Evolutionary conservation across 1,140 invertebrate species (phyloP), one percentile per base, ranked within the genome.

Genomic region (Chelonus insularis): DNA sequence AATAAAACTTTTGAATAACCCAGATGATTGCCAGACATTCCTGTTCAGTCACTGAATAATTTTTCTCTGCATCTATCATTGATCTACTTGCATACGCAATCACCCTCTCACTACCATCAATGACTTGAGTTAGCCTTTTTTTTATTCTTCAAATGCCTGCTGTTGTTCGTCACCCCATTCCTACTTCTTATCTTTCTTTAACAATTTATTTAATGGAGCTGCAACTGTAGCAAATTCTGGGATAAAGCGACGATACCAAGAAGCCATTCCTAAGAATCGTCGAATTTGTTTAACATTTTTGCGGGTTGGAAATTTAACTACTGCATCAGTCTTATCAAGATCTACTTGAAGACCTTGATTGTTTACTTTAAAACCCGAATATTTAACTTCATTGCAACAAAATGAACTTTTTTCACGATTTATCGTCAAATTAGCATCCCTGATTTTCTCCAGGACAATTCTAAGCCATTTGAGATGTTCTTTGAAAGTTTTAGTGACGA

Each of bases 181-280:
- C 68, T 76, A 78, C 5, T 1, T 14, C 5, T 47, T 60, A 12
- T 71, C 68, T 54, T 82, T 81, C 29, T 67, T 72, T 0, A 70
- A 63, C 7, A 83, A 47, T 0, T 60, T 57, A 3, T 69, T 72
- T 1, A 81, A 37, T 1, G 78, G 74, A 9, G 54, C 55, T 4
- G 70, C 50, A 1, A 52, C 47, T 3, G 47, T 52, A 0, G 76
- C 67, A 56, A 76, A 82, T 36, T 76, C 65, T 1, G 54, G 39
- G 1, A 79, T 64, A 55, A 81, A 81, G 0, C 68, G 32, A 0
- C 75, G 45, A 41, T 79, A 80, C 77, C 74, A 80, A 0, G 68
- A 68, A 0, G 73, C 67, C 56, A 82, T 77, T 1, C 83, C 82
- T 0, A 84, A 54, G 62, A 85, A 84, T 2, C 72, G 43, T 23